Conservation (phyloP, 2,888 invertebrate genomes). For the Macroteleia sp. region DNA sequence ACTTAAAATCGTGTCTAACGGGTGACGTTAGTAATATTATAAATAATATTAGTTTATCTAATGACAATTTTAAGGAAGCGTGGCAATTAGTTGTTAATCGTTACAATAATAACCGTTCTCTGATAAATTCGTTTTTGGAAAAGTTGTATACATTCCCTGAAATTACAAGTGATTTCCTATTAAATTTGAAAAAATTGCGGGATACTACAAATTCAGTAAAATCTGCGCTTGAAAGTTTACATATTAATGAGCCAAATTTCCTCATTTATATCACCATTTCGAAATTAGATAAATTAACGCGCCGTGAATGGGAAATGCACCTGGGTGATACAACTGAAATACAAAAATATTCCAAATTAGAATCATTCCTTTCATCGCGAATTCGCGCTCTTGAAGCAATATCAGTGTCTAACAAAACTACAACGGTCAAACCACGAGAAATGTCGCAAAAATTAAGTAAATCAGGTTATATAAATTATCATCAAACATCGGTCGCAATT, state of each 20-base stretch:
- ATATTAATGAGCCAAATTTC: neutral
- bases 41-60: neutral
- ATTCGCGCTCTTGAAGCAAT: constrained; percentile 4
- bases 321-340: neutral
- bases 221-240: neutral
- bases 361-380: neutral
- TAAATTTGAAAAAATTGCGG: constrained; percentile 1
- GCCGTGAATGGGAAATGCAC: constrained; percentile 9
- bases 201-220: constrained; percentile 1
- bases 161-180: neutral
- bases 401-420: neutral
- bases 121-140: neutral
- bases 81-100: neutral
- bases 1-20: neutral
- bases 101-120: neutral
- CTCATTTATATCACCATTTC: neutral
- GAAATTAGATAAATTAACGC: constrained; percentile 2
- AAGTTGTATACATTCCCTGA: neutral
- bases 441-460: neutral
- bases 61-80: neutral
- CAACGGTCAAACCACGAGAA: neutral
- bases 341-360: neutral
- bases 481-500: neutral
- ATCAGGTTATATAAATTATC: neutral
- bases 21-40: constrained; percentile 3